These are phyloP conservation scores for Maccullochella peelii DNA, from an alignment of 2,113 vertebrate species.

Conservation along the genomic window DNA sequence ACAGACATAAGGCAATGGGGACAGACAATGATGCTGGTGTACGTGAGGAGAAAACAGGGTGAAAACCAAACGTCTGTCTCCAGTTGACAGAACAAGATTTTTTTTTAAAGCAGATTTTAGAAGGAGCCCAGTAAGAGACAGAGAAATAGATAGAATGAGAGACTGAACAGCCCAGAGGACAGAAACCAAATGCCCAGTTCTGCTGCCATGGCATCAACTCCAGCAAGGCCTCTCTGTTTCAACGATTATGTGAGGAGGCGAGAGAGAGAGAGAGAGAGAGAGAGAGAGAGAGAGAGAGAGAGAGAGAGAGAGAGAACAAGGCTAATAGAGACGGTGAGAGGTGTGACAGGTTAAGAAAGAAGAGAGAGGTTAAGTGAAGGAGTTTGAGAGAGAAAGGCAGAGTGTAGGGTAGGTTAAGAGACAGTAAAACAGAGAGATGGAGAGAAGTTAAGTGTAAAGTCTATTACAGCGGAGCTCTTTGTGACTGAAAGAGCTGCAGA, in stretches of 20 bases:
- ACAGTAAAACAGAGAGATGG: slow-evolving; percentile 16
- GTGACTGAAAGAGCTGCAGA: slow-evolving; percentile 31
- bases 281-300: neutral
- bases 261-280: slow-evolving; percentile 4
- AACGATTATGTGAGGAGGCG: slow-evolving; percentile 54
- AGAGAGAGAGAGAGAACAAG: slow-evolving; percentile 25
- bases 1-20: slow-evolving; percentile 8
- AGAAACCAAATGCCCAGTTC: slow-evolving; percentile 34
- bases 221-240: slow-evolving; percentile 53
- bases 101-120: slow-evolving; percentile 24
- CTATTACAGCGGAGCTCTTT: slow-evolving; percentile 59
- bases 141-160: slow-evolving; percentile 50
- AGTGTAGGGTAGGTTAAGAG: slow-evolving; percentile 40
- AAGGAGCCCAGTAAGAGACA: slow-evolving; percentile 23
- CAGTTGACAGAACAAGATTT: slow-evolving; percentile 22
- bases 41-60: slow-evolving; percentile 29
- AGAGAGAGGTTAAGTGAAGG: slow-evolving; percentile 60
- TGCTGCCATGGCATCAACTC: slow-evolving; percentile 25
- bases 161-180: slow-evolving; percentile 53
- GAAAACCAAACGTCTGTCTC: slow-evolving; percentile 40
- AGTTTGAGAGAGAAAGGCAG: slow-evolving; percentile 23
- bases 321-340: slow-evolving; percentile 49
- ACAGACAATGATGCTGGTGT: slow-evolving; percentile 21
- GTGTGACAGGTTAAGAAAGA: slow-evolving; percentile 32
- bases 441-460: slow-evolving; percentile 48